Base-by-base conservation (phyloP, 2,888 invertebrate genomes). In the Anthophora plumipes region DNA sequence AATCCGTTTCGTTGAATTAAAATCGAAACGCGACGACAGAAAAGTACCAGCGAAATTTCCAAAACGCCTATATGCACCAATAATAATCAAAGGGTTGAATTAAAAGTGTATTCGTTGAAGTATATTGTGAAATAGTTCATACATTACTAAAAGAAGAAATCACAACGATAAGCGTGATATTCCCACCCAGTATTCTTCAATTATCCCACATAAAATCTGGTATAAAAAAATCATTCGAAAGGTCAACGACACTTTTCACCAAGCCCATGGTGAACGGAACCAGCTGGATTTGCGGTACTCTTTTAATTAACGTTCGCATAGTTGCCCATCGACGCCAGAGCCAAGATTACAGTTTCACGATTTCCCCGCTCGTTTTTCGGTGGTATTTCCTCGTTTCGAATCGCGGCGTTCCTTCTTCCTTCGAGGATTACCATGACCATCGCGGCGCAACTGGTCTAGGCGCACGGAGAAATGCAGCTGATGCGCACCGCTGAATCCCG, bases 401-500 rank as follows among this genome's bases (percentile, higher is more conserved):
- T 8, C 37, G 7, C 67, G 61, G 46, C 61, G 64, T 73, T 70
- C 67, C 79, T 64, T 69, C 79, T 68, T 85, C 84, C 85, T 63
- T 77, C 71, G 79, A 50, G 88, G 89, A 91, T 91, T 90, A 91
- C 91, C 90, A 89, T 90, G 89, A 89, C 82, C 90, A 89, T 87
- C 87, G 89, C 85, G 79, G 88, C 88, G 86, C 88, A 89, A 90
- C 90, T 85, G 80, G 87, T 86, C 86, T 88, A 89, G 83, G 86
- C 83, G 83, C 85, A 87, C 69, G 86, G 89, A 90, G 91, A 90
- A 91, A 90, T 89, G 89, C 89, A 90, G 89, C 87, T 91, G 92
- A 92, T 92, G 91, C 93, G 92, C 92, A 91, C 92, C 91, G 92
- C 90, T 93, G 93, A 92, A 90, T 90, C 91, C 90, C 90, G 92